Conservation (phyloP, 2,888 invertebrate species). For the Prosopocoilus inquinatus region DNA sequence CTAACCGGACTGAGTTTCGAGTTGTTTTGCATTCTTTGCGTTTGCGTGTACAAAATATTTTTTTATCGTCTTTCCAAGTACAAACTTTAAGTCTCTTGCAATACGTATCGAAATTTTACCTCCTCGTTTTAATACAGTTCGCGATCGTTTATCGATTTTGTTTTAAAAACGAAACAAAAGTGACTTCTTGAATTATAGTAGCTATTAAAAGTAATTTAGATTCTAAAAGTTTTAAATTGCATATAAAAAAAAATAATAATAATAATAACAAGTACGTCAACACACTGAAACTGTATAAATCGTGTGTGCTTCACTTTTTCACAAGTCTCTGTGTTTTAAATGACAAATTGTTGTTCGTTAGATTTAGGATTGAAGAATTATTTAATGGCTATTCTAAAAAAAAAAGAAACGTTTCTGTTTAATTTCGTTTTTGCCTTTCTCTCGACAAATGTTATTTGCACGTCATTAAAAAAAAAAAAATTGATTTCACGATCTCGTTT, state of each 20-base stretch:
- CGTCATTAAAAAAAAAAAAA: no score
- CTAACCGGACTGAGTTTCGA: no score
- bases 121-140: no score
- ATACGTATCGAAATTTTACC: no score
- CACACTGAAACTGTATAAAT: constrained; percentile 7
- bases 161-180: neutral
- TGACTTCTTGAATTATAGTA: neutral
- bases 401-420: neutral
- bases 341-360: constrained; percentile 9
- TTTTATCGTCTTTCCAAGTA: no score
- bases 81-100: no score
- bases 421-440: neutral
- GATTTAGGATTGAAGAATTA: constrained; percentile 8
- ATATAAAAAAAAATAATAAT: constrained; percentile 1
- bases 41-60: no score
- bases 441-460: no score
- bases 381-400: constrained; percentile 1
- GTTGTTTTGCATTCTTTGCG: no score
- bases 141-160: no score
- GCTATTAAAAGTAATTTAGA: neutral
- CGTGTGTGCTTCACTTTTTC: constrained; percentile 11
- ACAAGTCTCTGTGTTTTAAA: constrained; percentile 15
- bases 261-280: no score
- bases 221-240: neutral
- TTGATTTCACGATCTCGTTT: no score